A percentile compares a stretch with the other conserved stretches of the same genome.
These are phyloP conservation scores for Eulacestoma nigropectus DNA, from an alignment of 2,113 vertebrate species.

Conservation along the genomic window DNA sequence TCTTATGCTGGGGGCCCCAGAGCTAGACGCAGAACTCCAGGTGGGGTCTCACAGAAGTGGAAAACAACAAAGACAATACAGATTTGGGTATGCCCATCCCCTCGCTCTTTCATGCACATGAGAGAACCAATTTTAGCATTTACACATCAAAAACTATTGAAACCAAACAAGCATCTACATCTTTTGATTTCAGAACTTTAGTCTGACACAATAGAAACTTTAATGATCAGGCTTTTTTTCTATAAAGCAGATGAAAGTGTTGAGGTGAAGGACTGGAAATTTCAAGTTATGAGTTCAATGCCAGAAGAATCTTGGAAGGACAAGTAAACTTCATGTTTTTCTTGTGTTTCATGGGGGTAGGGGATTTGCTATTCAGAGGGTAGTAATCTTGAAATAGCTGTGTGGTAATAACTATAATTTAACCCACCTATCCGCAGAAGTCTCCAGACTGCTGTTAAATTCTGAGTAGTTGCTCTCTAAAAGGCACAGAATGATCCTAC, in stretches of 20 bases:
- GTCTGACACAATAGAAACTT: neutral
- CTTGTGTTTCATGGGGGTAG: neutral
- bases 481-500: constrained; percentile 8
- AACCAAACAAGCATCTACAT: neutral
- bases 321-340: neutral
- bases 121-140: neutral
- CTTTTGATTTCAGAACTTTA: neutral
- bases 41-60: neutral
- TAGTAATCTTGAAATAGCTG: constrained; percentile 45
- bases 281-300: neutral
- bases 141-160: neutral
- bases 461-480: neutral
- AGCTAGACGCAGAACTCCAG: neutral
- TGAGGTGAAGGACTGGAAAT: neutral
- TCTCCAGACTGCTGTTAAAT: constrained; percentile 33
- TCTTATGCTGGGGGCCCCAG: neutral
- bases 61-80: neutral
- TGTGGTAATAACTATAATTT: constrained; percentile 59
- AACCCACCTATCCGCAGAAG: constrained; percentile 10
- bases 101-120: neutral
- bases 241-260: neutral
- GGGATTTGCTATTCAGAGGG: neutral
- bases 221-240: neutral
- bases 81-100: neutral
- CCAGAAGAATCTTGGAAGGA: neutral